These are phyloP conservation scores for Unio delphinus DNA, from an alignment of 2,888 invertebrate species.

Conservation along the genomic window DNA sequence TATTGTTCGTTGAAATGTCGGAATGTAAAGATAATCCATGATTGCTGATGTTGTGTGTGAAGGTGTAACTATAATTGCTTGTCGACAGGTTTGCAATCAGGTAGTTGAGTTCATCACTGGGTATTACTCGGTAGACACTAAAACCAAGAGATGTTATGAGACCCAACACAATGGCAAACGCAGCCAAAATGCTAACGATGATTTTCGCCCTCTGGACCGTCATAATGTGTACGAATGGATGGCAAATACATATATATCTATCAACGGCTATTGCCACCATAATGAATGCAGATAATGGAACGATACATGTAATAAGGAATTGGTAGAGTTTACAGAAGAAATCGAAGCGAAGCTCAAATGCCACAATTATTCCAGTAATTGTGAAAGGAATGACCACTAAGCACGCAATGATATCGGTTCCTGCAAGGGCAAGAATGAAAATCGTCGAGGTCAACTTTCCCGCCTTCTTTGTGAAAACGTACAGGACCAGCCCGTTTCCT, in stretches of 20 bases:
- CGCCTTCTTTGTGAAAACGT: conserved; percentile 62
- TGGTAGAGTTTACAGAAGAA: conserved; percentile 58
- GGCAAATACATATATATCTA: conserved; percentile 65
- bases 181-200: conserved; percentile 46
- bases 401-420: conserved; percentile 57
- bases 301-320: conserved; percentile 61
- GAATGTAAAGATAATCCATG: too few relatives aligned
- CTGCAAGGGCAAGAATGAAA: conserved; percentile 64
- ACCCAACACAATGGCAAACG: conserved; percentile 56
- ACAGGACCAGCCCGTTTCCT: conserved; percentile 66
- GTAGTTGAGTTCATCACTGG: too few relatives aligned
- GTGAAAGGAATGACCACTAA: conserved; percentile 59
- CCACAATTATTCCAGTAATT: conserved; percentile 40
- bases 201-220: conserved; percentile 52
- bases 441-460: conserved; percentile 64
- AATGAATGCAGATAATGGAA: conserved; percentile 64
- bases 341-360: conserved; percentile 45
- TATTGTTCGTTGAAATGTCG: too few relatives aligned
- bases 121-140: conserved; percentile 15
- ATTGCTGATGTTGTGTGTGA: too few relatives aligned
- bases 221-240: conserved; percentile 60
- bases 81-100: too few relatives aligned
- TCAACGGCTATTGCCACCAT: conserved; percentile 68
- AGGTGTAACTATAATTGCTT: too few relatives aligned
- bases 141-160: conserved; percentile 46